phyloP scores from a whole-genome alignment of 1,140 invertebrate species.

The Artemia franciscana region DNA sequence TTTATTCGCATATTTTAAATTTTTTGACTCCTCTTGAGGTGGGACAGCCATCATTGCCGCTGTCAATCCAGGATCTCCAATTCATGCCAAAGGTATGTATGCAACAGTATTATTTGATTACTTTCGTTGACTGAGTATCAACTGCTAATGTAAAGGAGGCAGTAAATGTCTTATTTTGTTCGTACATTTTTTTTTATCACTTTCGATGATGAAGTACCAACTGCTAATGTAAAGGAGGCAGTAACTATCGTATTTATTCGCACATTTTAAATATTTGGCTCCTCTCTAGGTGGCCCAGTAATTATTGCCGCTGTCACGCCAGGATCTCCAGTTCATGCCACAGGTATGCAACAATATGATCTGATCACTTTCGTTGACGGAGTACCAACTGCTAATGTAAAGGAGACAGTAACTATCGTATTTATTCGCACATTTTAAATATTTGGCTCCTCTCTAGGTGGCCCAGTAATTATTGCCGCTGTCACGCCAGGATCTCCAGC shows the following conservation, averaged over 20 bases:
- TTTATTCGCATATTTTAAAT: too few species aligned
- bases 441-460: not conserved
- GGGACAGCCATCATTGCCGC: slow-evolving; percentile 40
- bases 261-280: too few species aligned
- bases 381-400: too few species aligned
- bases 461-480: slow-evolving; percentile 40
- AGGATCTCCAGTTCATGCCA: slow-evolving; percentile 44
- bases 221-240: too few species aligned
- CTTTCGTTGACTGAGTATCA: slow-evolving; percentile 53
- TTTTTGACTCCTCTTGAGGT: too few species aligned
- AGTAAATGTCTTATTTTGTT: too few species aligned
- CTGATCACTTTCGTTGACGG: slow-evolving; percentile 54
- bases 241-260: too few species aligned
- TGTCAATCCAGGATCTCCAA: slow-evolving; percentile 44
- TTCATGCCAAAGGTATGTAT: slow-evolving; percentile 48
- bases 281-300: slow-evolving; percentile 20
- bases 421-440: too few species aligned
- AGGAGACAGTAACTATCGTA: too few species aligned
- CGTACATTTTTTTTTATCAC: too few species aligned
- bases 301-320: slow-evolving; percentile 48
- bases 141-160: too few species aligned
- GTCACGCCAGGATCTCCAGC: slow-evolving; percentile 48
- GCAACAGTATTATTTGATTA: slow-evolving; percentile 44
- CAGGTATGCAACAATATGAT: slow-evolving; percentile 51
- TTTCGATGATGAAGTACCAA: slow-evolving; percentile 46